Percentiles rank a stretch among this genome's conserved stretches.
These are phyloP conservation scores for Netelia inedita DNA, from an alignment of 2,888 invertebrate species.

Conservation along the genomic window DNA sequence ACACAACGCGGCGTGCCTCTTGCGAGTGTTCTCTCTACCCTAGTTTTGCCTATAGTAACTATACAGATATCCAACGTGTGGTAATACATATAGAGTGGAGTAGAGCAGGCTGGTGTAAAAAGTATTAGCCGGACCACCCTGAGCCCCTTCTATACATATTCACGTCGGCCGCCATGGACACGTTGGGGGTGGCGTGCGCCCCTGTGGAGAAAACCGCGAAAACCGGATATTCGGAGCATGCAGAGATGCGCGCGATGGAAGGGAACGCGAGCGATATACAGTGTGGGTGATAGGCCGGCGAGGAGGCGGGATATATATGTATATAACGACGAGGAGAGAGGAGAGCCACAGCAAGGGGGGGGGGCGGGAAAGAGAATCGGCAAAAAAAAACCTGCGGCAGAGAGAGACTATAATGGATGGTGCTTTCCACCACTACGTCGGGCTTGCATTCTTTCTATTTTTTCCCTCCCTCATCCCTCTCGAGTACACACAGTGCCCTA, in stretches of 20 bases:
- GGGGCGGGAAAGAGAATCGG: slow-evolving; percentile 12
- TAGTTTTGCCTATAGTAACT: background rate
- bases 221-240: slow-evolving; percentile 42
- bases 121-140: slow-evolving; percentile 50
- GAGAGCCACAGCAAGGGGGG: background rate
- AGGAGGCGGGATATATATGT: slow-evolving; percentile 1
- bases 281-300: background rate
- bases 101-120: slow-evolving; percentile 32
- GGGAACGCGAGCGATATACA: slow-evolving; percentile 29
- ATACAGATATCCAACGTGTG: background rate
- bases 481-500: background rate
- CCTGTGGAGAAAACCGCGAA: slow-evolving; percentile 52
- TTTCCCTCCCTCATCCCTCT: background rate
- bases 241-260: slow-evolving; percentile 17
- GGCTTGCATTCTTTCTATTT: slow-evolving; percentile 29
- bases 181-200: slow-evolving; percentile 34
- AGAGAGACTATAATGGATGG: slow-evolving; percentile 58
- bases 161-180: slow-evolving; percentile 37
- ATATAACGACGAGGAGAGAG: background rate
- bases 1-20: slow-evolving; percentile 43
- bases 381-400: slow-evolving; percentile 5
- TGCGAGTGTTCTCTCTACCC: background rate
- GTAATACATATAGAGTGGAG: background rate
- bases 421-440: slow-evolving; percentile 43
- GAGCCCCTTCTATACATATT: slow-evolving; percentile 51